Base-by-base conservation (phyloP, 2,113 vertebrate species). In the Oreochromis niloticus region DNA sequence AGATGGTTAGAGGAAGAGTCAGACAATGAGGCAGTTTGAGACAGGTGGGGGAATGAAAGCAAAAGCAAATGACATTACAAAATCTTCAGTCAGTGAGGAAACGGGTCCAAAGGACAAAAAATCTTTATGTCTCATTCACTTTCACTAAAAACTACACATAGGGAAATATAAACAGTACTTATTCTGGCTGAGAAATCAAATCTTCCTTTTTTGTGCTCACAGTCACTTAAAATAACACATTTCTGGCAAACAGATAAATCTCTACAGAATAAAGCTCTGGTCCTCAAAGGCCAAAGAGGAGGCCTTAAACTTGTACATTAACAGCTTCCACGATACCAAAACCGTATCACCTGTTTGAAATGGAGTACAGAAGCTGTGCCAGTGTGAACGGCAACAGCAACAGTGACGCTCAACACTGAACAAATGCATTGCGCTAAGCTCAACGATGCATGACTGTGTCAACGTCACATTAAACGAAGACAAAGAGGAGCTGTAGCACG, bases 371-470 rank as follows among this genome's bases (percentile, higher is more conserved):
- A 32, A n/a, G 32, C 30, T 55, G 27, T n/a, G 66, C 36, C n/a
- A 9, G 19, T 14, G 19, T 14, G 19, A 54, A 79, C 4, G 11
- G 46, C 48, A 80, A 80, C 19, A 4, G 63, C 36, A 22, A 22
- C 19, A 24, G 3, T 27, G 66, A 43, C 2, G 22, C 63, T 68
- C 63, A 14, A 13, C 27, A 16, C 30, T 36, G 75, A 80, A 39
- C 48, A 55, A 54, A 55, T 13, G 1, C 2, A 9, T 13, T 22
- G 32, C n/a, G 22, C 30, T 2, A 0, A 39, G 61, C n/a, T 73
- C 13, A 0, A 46, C 0, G 41, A 30, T 27, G 41, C 9, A 30
- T 0, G 14, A 7, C 13, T 73, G 22, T 73, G 68, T 73, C 78
- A 36, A 41, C 8, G 8, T 24, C 32, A 17, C 52, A 24, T 39